These are phyloP conservation scores for Silurus glanis DNA, from an alignment of 2,113 vertebrate genomes.

Conservation along the genomic window DNA sequence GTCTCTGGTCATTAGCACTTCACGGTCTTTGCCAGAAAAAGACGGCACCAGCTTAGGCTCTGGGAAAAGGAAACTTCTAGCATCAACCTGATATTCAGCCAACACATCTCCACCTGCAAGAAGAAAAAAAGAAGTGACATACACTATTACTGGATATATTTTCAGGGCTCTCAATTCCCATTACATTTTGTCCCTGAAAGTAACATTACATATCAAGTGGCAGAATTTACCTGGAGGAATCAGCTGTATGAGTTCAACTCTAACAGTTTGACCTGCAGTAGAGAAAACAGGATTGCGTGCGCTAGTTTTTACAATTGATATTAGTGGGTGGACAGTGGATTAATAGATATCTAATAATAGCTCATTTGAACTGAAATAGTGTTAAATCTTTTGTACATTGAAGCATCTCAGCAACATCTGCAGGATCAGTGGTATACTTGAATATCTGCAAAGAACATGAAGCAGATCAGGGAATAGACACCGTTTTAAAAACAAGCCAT, in stretches of 20 bases:
- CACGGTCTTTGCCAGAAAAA: slow-evolving; percentile 67
- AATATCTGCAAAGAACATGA: slow-evolving; percentile 69
- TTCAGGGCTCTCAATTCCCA: background rate
- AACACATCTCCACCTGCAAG: slow-evolving; percentile 65
- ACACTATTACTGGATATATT: background rate
- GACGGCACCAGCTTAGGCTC: slow-evolving; percentile 73
- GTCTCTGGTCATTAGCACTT: slow-evolving; percentile 75
- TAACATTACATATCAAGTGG: background rate
- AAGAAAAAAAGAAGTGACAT: slow-evolving; percentile 4
- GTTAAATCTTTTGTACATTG: slow-evolving; percentile 68
- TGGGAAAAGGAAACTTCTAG: slow-evolving; percentile 77
- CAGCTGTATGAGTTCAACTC: slow-evolving; percentile 77
- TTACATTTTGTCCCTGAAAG: background rate
- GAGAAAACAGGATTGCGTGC: slow-evolving; percentile 2
- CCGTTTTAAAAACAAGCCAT: background rate
- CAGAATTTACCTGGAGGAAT: slow-evolving; percentile 67
- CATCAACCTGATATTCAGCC: slow-evolving; percentile 75
- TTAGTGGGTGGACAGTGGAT: background rate
- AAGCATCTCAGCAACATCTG: slow-evolving; percentile 73
- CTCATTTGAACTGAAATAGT: background rate
- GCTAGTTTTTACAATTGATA: background rate
- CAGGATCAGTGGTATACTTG: slow-evolving; percentile 72
- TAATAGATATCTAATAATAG: background rate
- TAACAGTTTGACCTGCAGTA: slow-evolving; percentile 68
- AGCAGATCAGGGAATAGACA: background rate